phyloP scores from a whole-genome alignment of 2,797 vertebrate genomes.

The Anableps anableps region DNA sequence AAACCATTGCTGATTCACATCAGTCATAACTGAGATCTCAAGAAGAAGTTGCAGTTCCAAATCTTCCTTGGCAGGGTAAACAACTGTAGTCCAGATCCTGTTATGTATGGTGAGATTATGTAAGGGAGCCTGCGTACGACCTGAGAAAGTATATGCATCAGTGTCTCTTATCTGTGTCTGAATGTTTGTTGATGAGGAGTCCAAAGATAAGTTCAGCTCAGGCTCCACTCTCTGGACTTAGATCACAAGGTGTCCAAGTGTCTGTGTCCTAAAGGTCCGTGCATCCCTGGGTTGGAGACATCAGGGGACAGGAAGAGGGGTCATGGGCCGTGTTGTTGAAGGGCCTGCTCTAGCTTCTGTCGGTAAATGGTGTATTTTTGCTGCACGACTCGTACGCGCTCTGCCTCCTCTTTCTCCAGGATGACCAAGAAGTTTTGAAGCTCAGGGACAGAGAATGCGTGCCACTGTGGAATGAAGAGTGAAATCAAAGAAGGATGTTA shows the following conservation, averaged over 20 bases:
- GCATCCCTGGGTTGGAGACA: slow-evolving; percentile 52
- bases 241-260: slow-evolving; percentile 3
- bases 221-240: slow-evolving; percentile 43
- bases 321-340: slow-evolving; percentile 86
- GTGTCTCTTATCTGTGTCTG: slow-evolving; percentile 13
- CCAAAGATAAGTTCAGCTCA: slow-evolving; percentile 38
- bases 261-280: slow-evolving; percentile 33
- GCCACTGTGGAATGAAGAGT: slow-evolving; percentile 84
- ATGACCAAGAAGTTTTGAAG: slow-evolving; percentile 97
- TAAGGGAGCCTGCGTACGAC: slow-evolving; percentile 48
- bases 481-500: slow-evolving; percentile 6
- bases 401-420: slow-evolving; percentile 91
- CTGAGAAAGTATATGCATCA: slow-evolving; percentile 70
- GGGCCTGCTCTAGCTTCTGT: slow-evolving; percentile 86
- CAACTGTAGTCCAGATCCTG: slow-evolving; percentile 29
- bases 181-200: slow-evolving; percentile 34
- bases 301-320: slow-evolving; percentile 37
- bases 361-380: slow-evolving; percentile 87
- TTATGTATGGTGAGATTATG: slow-evolving; percentile 8
- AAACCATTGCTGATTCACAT: slow-evolving; percentile 42
- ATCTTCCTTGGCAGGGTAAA: slow-evolving; percentile 51
- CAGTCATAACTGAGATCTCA: slow-evolving; percentile 42
- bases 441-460: slow-evolving; percentile 95
- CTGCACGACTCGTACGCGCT: slow-evolving; percentile 88
- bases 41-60: slow-evolving; percentile 24